A percentile compares a stretch with the other conserved stretches of the same genome.
Evolutionary conservation across 1,140 invertebrate species (phyloP).

Genomic region (Micrasema minimum): DNA sequence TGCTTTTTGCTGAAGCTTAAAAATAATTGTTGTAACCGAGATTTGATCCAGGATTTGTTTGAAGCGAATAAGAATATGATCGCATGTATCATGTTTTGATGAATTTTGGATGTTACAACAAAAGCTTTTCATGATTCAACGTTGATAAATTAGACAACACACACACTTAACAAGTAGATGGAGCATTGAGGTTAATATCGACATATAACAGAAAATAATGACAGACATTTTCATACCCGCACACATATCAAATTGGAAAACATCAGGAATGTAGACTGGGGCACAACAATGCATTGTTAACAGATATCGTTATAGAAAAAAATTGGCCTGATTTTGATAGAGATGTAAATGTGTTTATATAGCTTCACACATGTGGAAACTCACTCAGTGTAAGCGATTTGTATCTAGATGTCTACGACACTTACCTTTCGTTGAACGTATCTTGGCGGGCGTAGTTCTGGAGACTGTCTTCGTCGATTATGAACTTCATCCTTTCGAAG

Average conservation of each 20-base stretch:
- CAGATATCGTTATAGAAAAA: constrained; percentile 50
- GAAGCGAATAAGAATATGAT: too few relatives aligned
- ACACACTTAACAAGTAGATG: constrained; percentile 55
- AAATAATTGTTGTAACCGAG: constrained; percentile 21
- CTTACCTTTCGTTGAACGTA: constrained; percentile 97
- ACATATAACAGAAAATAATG: constrained; percentile 59
- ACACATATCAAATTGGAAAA: constrained; percentile 57
- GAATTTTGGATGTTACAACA: constrained; percentile 14
- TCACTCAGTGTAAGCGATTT: constrained; percentile 33
- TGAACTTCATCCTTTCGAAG: constrained; percentile 97
- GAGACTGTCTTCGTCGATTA: constrained; percentile 96
- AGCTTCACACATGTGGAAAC: constrained; percentile 41
- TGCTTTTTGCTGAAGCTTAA: constrained; percentile 38
- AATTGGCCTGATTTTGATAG: constrained; percentile 39
- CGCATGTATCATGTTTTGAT: too few relatives aligned
- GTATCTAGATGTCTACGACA: constrained; percentile 44
- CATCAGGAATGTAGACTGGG: constrained; percentile 69
- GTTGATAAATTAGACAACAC: constrained; percentile 44
- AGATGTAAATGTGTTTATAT: constrained; percentile 41
- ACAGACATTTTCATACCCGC: constrained; percentile 53
- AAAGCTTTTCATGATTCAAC: constrained; percentile 22
- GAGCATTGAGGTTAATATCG: constrained; percentile 59
- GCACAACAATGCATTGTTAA: constrained; percentile 81
- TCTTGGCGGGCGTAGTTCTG: constrained; percentile 95
- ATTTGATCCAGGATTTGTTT: not conserved